A percentile compares a stretch with the other conserved stretches of the same genome.
These are phyloP conservation scores for Drosophila truncata DNA, from an alignment of 1,140 invertebrate genomes.

Conservation along the genomic window DNA sequence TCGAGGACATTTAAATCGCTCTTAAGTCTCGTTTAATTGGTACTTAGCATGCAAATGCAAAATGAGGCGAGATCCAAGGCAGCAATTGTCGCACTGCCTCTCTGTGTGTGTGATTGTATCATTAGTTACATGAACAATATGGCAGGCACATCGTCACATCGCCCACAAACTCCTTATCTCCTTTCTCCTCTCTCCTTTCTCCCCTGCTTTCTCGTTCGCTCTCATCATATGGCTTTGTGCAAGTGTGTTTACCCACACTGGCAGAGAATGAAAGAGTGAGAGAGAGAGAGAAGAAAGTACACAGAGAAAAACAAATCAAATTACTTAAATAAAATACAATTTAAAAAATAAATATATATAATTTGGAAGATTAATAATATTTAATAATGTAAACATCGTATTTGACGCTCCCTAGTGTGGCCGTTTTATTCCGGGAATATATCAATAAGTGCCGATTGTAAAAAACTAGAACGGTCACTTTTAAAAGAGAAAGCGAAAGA, in stretches of 20 bases:
- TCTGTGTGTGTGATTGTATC: slow-evolving; percentile 26
- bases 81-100: slow-evolving; percentile 56
- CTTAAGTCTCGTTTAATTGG: slow-evolving; percentile 73
- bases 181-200: not conserved
- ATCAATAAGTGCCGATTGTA: too few species aligned
- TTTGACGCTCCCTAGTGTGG: too few species aligned
- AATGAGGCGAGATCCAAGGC: slow-evolving; percentile 67
- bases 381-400: too few species aligned
- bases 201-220: not conserved
- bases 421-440: too few species aligned
- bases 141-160: slow-evolving; percentile 28
- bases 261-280: not conserved
- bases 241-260: slow-evolving; percentile 34
- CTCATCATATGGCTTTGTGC: slow-evolving; percentile 5
- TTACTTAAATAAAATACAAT: not conserved
- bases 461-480: too few species aligned
- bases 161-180: slow-evolving; percentile 13
- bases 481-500: too few species aligned
- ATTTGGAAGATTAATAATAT: too few species aligned
- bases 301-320: slow-evolving; percentile 1
- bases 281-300: not conserved
- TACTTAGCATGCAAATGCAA: slow-evolving; percentile 78
- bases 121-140: slow-evolving; percentile 54
- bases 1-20: slow-evolving; percentile 67
- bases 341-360: too few species aligned